phyloP scores from a whole-genome alignment of 2,888 invertebrate species.

The Tetheella fluctuosa region DNA sequence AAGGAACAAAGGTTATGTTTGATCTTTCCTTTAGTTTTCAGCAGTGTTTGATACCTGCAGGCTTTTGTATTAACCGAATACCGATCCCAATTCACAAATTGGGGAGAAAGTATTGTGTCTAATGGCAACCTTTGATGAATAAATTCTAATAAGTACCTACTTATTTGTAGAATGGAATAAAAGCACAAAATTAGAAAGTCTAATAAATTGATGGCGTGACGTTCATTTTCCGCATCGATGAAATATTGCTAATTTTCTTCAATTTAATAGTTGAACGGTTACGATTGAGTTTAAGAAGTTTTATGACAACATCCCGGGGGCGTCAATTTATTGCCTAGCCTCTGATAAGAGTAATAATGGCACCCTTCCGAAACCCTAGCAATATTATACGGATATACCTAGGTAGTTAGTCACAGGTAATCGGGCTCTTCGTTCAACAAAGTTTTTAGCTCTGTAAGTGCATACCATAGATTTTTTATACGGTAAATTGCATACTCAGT shows the following conservation, averaged over 20 bases:
- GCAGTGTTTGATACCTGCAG: neutral
- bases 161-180: conserved; percentile 13
- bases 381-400: neutral
- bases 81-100: neutral
- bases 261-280: conserved; percentile 1
- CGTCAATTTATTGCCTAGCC: no score
- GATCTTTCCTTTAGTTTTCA: neutral
- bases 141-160: neutral
- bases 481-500: neutral
- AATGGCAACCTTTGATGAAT: neutral
- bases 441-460: no score
- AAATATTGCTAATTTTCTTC: conserved; percentile 16
- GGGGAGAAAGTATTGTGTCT: neutral
- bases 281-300: neutral
- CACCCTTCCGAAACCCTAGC: neutral
- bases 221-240: conserved; percentile 45
- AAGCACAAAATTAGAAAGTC: conserved; percentile 31
- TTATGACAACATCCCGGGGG: neutral
- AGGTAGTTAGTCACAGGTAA: no score
- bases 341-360: no score
- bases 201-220: conserved; percentile 49
- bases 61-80: neutral
- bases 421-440: no score
- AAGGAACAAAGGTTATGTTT: conserved; percentile 5
- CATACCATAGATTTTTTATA: no score